phyloP scores from a whole-genome alignment of 2,113 vertebrate species.

The Thalassoma bifasciatum region DNA sequence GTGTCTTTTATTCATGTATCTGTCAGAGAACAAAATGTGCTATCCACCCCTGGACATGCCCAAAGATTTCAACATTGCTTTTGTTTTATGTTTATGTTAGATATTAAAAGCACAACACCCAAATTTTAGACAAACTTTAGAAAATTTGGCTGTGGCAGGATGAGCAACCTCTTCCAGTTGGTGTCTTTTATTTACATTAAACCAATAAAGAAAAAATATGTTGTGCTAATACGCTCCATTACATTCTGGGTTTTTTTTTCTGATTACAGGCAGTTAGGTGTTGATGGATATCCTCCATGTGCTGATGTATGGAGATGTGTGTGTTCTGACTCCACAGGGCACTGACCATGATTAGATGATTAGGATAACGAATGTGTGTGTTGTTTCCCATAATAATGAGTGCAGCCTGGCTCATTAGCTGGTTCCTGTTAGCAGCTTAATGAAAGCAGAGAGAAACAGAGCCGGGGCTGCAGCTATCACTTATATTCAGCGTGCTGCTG shows the following conservation, averaged over 20 bases:
- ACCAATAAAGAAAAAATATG: constrained; percentile 43
- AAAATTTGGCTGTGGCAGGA: not conserved
- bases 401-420: constrained; percentile 65
- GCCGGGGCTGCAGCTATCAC: constrained; percentile 31
- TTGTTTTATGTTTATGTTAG: not conserved
- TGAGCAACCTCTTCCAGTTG: not conserved
- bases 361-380: constrained; percentile 67
- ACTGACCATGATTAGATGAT: constrained; percentile 64
- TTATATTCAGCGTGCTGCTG: constrained; percentile 43
- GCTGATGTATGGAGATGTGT: constrained; percentile 54
- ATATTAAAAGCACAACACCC: not conserved
- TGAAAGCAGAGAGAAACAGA: constrained; percentile 56
- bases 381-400: constrained; percentile 66
- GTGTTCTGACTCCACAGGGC: constrained; percentile 55
- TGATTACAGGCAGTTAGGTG: constrained; percentile 41
- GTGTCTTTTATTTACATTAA: constrained; percentile 18
- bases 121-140: not conserved
- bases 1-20: too few species aligned
- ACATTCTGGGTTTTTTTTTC: constrained; percentile 31
- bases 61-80: not conserved
- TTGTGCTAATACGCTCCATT: constrained; percentile 36
- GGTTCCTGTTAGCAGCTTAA: constrained; percentile 62
- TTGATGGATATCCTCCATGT: constrained; percentile 44
- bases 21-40: too few species aligned
- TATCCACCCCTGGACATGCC: too few species aligned